Base-by-base conservation (phyloP, 2,113 vertebrate species). In the Corvus hawaiiensis region DNA sequence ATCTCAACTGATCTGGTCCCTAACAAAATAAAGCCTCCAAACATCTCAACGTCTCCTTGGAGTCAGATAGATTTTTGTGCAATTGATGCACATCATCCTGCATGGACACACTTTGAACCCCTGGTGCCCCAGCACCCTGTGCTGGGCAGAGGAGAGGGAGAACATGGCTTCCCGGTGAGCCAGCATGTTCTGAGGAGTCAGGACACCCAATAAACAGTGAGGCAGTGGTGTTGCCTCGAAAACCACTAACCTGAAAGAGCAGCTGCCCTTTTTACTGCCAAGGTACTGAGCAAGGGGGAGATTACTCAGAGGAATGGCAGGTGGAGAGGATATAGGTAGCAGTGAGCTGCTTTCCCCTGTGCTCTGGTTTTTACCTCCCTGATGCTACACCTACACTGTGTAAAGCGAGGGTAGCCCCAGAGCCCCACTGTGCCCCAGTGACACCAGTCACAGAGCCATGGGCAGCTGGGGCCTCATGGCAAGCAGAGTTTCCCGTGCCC, bases 91-190 rank as follows among this genome's bases (percentile, higher is more conserved):
- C 9, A 24, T 24, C 13, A 9, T 15, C 39, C 43, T 46, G 16
- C 4, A 1, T 10, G 32, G 18, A 39, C 1, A 3, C 28, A 24
- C 43, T 61, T 51, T 16, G 0, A 1, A 4, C 35, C 23, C 66
- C 33, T 0, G 0, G 13, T 67, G 27, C 7, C 28, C 46, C 52
- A 39, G 17, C 7, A 5, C 16, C 12, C 26, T 9, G 56, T 26
- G 74, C 23, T 1, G 3, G 27, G 41, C 62, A 54, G 43, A 66
- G 43, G 28, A 63, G 11, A 11, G 33, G 44, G 28, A 61, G 59
- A 54, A 46, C 0, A 1, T 23, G 37, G 48, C 46, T 67, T 63
- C 46, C 69, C 19, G 35, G 37, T 0, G 6, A 77, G 46, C 32
- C 56, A 74, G 77, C 69, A 79, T 5, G 0, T 48, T 30, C 61